Evolutionary conservation across 2,113 vertebrate genomes (phyloP), one percentile per base, ranked within the genome.

Genomic region (Takifugu flavidus): DNA sequence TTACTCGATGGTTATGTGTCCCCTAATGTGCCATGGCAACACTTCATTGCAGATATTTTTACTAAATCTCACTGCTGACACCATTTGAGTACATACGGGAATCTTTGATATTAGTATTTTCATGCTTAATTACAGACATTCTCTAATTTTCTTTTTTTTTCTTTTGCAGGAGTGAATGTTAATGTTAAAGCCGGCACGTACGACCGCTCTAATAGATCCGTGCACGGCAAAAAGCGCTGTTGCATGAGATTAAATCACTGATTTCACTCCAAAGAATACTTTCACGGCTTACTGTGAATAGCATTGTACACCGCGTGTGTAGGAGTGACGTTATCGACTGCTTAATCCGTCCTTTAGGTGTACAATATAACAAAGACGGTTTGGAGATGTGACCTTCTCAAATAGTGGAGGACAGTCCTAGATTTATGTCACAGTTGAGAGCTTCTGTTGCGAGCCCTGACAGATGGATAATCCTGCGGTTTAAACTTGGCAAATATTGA

Each of bases 401-500:
- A 88, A 87, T 67, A 72, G 79, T 70, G 74, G 77, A 86, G 87
- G 83, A 81, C 83, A 86, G 79, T 83, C 80, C 65, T 74, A 86
- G 86, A 90, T 90, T 84, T 87, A 89, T 90, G 88, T 90, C 87
- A 89, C 79, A 87, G 83, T 72, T 82, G 86, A 90, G 86, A 83
- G 90, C 74, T 89, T 88, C 84, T 90, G 85, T 89, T 88, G 82
- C 78, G 70, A 80, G 78, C 70, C 74, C 80, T 89, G 90, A 90
- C 84, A 84, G 88, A 90, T 58, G 70, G 89, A 91, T 91, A 91
- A 92, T 92, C 91, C 88, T 88, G 81, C 83, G 85, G 89, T 91
- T 92, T 91, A 89, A 91, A 92, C 89, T 88, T 87, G 87, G 89
- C 86, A 91, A 92, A 91, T 92, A 92, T 92, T 91, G 91, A 92